Evolutionary conservation across 2,888 invertebrate genomes (phyloP).

Genomic region (Colletes collaris): DNA sequence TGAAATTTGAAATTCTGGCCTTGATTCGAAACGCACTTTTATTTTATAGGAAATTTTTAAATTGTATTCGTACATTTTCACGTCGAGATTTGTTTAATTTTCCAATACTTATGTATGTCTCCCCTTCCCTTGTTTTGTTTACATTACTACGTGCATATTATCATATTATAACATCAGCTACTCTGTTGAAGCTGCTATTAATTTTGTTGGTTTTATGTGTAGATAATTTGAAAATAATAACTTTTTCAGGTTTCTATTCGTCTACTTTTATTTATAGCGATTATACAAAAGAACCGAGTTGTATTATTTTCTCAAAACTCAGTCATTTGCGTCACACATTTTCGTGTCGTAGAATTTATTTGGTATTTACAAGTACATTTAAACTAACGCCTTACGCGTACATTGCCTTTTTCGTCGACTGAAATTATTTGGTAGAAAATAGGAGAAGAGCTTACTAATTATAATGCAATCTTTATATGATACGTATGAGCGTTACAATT

Average conservation of each 20-base stretch:
- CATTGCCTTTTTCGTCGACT: not conserved
- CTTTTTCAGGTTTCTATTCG: not conserved
- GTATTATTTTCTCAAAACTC: not conserved
- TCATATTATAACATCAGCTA: not conserved
- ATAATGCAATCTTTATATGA: not conserved
- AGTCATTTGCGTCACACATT: conserved; percentile 3
- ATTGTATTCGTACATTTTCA: not conserved
- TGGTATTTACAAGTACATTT: conserved; percentile 35
- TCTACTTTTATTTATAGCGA: conserved; percentile 40
- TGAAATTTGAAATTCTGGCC: not conserved
- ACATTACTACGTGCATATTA: not conserved
- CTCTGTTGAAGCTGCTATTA: not conserved
- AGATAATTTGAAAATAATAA: not conserved
- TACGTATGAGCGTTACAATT: not conserved
- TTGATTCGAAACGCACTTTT: not conserved
- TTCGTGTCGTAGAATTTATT: not conserved
- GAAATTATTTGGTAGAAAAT: not conserved
- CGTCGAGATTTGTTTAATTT: not conserved
- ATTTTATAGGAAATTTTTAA: not conserved
- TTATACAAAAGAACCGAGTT: conserved; percentile 45
- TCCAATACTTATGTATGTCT: not conserved
- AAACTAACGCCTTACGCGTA: not conserved
- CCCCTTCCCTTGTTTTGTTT: not conserved
- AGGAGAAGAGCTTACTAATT: not conserved
- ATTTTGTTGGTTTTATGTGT: not conserved